Base-by-base conservation (phyloP, 2,888 invertebrate genomes). In the Odontocolon sp. region DNA sequence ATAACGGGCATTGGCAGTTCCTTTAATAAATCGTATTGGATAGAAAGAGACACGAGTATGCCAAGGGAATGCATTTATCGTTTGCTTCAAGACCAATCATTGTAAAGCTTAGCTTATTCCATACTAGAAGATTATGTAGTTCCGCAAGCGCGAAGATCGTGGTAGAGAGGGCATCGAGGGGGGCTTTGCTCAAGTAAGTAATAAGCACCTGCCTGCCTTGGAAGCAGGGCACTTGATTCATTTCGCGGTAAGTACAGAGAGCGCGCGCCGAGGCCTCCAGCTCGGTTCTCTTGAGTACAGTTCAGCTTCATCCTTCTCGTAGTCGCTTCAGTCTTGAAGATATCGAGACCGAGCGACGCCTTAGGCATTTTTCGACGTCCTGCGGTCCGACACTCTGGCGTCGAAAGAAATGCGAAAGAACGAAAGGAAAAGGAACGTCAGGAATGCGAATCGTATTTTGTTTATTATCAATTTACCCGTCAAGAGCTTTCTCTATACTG, bases 241-340 rank as follows among this genome's bases (percentile, higher is more conserved):
- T 90, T 90, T 89, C 88, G 86, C 86, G 87, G 87, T 89, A 89
- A 90, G 90, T 90, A 89, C 89, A 90, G 89, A 88, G 87, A 85
- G 81, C 87, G 57, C 16, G 21, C 40, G 68, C 68, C 63, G 75
- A 45, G 31, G 69, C 75, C 69, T 57, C 69, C 38, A 64, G 75
- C 75, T 57, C 38, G 11, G 14, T 40, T 21, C 14, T 36, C 26
- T 14, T 45, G 67, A 40, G 28, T 54, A 26, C 38, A 11, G 23
- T 11, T 8, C 33, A 66, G 66, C 66, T 68, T 63, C 52, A 45
- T 47, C 45, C 45, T 56, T 47, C 8, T 28, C 23, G 16, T 50
- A 18, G 3, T 40, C 40, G 26, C 64, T 40, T 54, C 57, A 1
- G 21, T 54, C 47, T 45, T 8, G 16, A 33, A 5, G 45, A 71